Evolutionary conservation across 2,113 vertebrate species (phyloP), one percentile per base, ranked within the genome.

Genomic region (Lethenteron reissneri): DNA sequence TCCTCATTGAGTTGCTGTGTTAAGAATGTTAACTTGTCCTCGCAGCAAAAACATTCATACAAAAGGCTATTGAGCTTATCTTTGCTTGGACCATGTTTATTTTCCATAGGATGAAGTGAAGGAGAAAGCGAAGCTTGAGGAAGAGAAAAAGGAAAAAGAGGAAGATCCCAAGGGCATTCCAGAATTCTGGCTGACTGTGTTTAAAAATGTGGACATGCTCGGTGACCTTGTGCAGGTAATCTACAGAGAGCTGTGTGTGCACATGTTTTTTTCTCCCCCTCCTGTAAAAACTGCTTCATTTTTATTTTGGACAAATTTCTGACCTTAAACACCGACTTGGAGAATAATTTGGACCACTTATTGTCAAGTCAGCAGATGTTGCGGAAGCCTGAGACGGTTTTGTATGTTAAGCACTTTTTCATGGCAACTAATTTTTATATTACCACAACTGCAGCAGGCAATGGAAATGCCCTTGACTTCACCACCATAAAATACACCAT

Each of bases 181-280:
- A 1, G 92, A 94, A 75, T 99, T 99, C 81, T 99, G 94, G 94
- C 87, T 95, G 60, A 94, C 90, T 70, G 88, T 99, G 78, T 97
- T 99, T 77, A 90, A 86, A 78, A 95, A 87, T 3, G 91, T 95
- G 77, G 92, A 96, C 77, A 92, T 99, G 89, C 83, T 97, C 73
- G 89, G 87, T 72, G 92, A 97, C 78, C 81, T 95, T 80, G 83
- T 99, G 41, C 90, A 97, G 85, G 94, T 99, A 78, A 57, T 58
- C 2, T 21, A 17, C 64, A 9, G 21, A n/a, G n/a, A 17, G 64
- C 64, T 17, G 21, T 68, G 21, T 11, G 21, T 68, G 64, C 15
- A 11, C 15, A 68, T 68, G 64, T 68, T 68, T 68, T n/a, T n/a
- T n/a, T 68, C 62, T 21, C 15, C 62, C 62, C 62, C n/a, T 68